These are phyloP conservation scores for Sarcophaga variegata DNA, from an alignment of 2,888 invertebrate genomes.

Conservation along the genomic window DNA sequence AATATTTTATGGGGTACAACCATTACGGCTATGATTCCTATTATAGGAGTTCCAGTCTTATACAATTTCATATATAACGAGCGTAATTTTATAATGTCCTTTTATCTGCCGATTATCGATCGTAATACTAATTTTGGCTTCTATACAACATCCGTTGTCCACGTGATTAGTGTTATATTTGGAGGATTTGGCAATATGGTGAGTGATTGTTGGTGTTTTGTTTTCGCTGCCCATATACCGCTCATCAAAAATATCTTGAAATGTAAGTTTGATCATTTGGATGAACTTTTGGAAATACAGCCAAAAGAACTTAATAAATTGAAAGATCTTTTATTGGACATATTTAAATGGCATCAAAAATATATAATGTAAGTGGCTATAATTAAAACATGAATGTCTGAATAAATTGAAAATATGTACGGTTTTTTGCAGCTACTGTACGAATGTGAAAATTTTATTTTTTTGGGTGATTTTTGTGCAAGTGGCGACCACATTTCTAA, in stretches of 20 bases:
- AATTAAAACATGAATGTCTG: background rate
- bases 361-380: conserved; percentile 36
- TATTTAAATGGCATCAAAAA: conserved; percentile 50
- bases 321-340: background rate
- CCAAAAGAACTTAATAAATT: background rate
- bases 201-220: no score
- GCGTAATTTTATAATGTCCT: no score
- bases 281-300: background rate
- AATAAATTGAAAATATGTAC: background rate
- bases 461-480: conserved; percentile 52
- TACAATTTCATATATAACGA: no score
- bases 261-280: conserved; percentile 34
- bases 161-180: no score
- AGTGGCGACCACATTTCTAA: conserved; percentile 15
- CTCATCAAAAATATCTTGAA: conserved; percentile 18
- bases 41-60: no score
- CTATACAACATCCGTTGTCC: no score
- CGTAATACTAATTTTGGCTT: no score
- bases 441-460: conserved; percentile 4
- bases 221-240: no score
- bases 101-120: no score
- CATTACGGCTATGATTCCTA: no score
- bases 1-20: no score
- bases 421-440: conserved; percentile 12
- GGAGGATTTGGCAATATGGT: no score